Evolutionary conservation across 1,140 invertebrate genomes (phyloP), one percentile per base, ranked within the genome.

Genomic region (Monochamus saltuarius): DNA sequence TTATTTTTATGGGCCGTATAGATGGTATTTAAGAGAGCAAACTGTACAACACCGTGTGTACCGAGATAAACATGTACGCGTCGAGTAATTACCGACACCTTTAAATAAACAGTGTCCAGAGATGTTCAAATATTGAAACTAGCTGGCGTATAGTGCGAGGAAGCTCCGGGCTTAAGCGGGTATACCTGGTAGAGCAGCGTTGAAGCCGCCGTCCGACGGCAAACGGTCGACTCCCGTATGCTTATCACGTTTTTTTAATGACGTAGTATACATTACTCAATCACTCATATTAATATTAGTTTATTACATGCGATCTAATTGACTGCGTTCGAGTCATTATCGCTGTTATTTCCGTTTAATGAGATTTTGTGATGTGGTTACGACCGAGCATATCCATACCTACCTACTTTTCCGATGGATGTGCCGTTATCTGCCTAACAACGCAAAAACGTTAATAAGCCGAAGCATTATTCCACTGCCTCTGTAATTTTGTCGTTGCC

Each of bases 1-100:
- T 65, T 65, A 65, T 65, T 66, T 63, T 66, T 66, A 66, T 66
- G 64, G 64, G 56, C 49, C 61, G 61, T 66, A 63, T 60, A 60
- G 51, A 59, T 59, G 43, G 65, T 59, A 53, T 56, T 65, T 62
- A 62, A 62, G 60, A 53, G 56, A 59, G 64, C 40, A 61, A 61
- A 54, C 55, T 51, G 46, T 29, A 59, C 56, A 42, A 63, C 56
- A 58, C 61, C 54, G 56, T 62, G 50, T 59, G 54, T 56, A 63
- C 35, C 59, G 61, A 59, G 61, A 63, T 63, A 63, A 63, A 61
- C 57, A 63, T 66, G 51, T 66, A 59, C 58, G 50, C 46, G 51
- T 56, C 50, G 59, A 60, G 56, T 59, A 65, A 65, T 67, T 67
- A 67, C 63, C 63, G 52, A 62, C 60, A 67, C 63, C 62, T 67